A percentile compares a stretch with the other conserved stretches of the same genome.
Conservation (phyloP, 2,797 vertebrate species). For the Anguilla megastoma region DNA sequence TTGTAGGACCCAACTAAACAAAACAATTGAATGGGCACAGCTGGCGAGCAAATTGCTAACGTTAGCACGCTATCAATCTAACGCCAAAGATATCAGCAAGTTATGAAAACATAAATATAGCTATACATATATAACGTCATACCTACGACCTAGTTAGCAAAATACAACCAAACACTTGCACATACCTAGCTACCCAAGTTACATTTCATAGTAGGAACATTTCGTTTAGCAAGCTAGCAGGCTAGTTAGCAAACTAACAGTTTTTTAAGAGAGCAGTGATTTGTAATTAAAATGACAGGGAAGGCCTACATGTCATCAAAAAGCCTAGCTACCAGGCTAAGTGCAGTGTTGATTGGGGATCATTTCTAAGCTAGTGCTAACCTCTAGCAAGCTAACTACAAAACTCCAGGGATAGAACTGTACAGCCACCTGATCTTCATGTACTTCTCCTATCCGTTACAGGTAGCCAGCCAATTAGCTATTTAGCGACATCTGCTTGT, state of each 20-base stretch:
- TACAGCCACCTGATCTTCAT: constrained; percentile 66
- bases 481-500: background rate
- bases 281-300: constrained; percentile 29
- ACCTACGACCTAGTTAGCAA: too few species aligned
- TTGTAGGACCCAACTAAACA: background rate
- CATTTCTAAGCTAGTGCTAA: background rate
- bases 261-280: constrained; percentile 2
- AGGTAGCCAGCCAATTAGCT: constrained; percentile 8
- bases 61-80: background rate
- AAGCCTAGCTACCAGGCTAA: background rate
- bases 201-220: background rate
- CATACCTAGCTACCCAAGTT: background rate
- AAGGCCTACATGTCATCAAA: constrained; percentile 36
- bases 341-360: background rate
- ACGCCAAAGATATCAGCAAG: background rate
- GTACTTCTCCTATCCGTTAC: constrained; percentile 32
- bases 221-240: background rate
- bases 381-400: constrained; percentile 49
- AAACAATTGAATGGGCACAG: background rate
- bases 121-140: too few species aligned
- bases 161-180: background rate
- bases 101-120: background rate
- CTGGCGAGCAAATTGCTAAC: background rate
- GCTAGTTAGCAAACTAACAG: background rate
- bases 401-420: constrained; percentile 62